These are phyloP conservation scores for Lacerta agilis DNA, from an alignment of 2,797 vertebrate species.

Conservation along the genomic window DNA sequence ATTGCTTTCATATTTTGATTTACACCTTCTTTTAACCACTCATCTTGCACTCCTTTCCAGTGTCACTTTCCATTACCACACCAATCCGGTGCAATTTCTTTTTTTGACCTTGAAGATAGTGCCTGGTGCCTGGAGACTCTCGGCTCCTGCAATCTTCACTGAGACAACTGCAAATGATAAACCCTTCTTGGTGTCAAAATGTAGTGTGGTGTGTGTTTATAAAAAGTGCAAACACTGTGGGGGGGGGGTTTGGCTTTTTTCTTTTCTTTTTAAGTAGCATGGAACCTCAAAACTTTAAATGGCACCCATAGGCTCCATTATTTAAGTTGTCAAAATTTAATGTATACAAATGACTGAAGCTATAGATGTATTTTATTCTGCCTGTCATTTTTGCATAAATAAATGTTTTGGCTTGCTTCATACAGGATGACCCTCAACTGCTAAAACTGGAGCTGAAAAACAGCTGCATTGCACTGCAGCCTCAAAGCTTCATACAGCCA, in stretches of 20 bases:
- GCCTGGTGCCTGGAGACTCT: not conserved
- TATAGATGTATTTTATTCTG: constrained; percentile 36
- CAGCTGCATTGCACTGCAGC: constrained; percentile 81
- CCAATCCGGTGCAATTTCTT: constrained; percentile 13
- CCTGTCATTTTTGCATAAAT: constrained; percentile 56
- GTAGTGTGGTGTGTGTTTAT: constrained; percentile 28
- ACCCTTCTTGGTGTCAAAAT: not conserved
- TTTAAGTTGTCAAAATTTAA: constrained; percentile 29
- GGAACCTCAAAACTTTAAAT: constrained; percentile 1
- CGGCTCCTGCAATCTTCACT: constrained; percentile 27
- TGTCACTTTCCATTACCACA: constrained; percentile 5
- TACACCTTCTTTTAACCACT: constrained; percentile 44
- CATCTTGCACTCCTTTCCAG: constrained; percentile 28
- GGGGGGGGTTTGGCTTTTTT: no score
- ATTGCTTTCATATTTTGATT: constrained; percentile 15
- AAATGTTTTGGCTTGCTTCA: constrained; percentile 53
- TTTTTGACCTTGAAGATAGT: constrained; percentile 73
- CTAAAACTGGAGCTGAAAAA: constrained; percentile 69
- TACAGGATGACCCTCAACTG: constrained; percentile 60
- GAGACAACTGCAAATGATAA: constrained; percentile 9
- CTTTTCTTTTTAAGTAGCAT: not conserved
- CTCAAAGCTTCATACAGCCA: constrained; percentile 65
- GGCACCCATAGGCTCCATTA: not conserved
- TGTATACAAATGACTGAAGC: not conserved
- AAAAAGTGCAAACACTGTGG: constrained; percentile 30